These are phyloP conservation scores for Ernsta delagoae DNA, from an alignment of 2,888 invertebrate genomes.

Conservation along the genomic window DNA sequence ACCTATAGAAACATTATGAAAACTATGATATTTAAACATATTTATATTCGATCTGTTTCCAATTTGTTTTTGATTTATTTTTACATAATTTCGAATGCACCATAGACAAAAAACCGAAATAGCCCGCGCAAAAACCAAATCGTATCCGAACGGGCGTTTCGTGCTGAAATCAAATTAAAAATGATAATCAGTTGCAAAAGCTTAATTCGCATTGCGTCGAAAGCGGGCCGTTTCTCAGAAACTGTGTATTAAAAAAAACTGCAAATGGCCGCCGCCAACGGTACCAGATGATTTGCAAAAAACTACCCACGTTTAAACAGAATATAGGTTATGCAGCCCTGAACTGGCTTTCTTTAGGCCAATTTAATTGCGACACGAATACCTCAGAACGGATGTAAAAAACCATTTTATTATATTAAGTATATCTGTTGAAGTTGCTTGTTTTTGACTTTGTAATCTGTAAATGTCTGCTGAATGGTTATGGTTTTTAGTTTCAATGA, in stretches of 20 bases:
- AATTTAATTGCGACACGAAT: slow-evolving; percentile 33
- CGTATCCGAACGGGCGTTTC: slow-evolving; percentile 47
- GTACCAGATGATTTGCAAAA: slow-evolving; percentile 58
- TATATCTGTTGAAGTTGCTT: no score
- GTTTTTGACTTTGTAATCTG: not conserved
- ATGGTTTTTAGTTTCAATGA: not conserved
- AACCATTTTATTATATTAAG: slow-evolving; percentile 7
- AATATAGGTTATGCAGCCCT: slow-evolving; percentile 49
- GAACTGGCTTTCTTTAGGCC: slow-evolving; percentile 29
- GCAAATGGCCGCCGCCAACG: slow-evolving; percentile 57
- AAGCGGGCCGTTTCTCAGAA: slow-evolving; percentile 58
- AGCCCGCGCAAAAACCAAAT: slow-evolving; percentile 40
- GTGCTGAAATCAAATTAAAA: slow-evolving; percentile 65
- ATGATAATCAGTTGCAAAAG: slow-evolving; percentile 67
- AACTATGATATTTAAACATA: no score
- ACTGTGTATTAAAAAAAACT: slow-evolving; percentile 55
- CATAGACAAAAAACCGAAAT: slow-evolving; percentile 16
- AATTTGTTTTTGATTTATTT: no score
- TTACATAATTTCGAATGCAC: not conserved
- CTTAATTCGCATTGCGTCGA: slow-evolving; percentile 58
- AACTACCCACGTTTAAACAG: slow-evolving; percentile 47
- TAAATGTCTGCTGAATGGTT: not conserved
- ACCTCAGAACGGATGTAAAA: slow-evolving; percentile 23
- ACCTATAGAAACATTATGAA: no score
- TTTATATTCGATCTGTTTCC: no score